Evolutionary conservation across 2,113 vertebrate genomes (phyloP), one percentile per base, ranked within the genome.

Genomic region (Pterocles orientalis): DNA sequence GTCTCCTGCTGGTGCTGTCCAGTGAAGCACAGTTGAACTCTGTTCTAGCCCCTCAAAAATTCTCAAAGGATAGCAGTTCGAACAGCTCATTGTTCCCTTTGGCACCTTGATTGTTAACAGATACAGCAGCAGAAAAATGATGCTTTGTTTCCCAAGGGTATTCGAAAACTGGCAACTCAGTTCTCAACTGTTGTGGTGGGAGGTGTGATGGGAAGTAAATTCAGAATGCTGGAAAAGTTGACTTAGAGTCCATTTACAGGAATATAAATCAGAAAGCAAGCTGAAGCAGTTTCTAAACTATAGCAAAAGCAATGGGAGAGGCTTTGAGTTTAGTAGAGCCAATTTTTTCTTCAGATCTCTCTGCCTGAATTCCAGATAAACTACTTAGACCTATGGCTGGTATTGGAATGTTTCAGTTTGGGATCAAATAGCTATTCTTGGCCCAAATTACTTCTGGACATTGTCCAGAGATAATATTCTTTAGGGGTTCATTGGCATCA

Each of bases 71-170:
- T 9, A 47, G 80, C 33, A 17, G 4, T 77, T 68, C 68, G 45
- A 92, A 31, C 34, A 88, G 60, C 48, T 48, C 51, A 34, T 43
- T 88, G 20, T 72, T 88, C 45, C 62, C 45, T 83, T 92, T 9
- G 2, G 47, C 77, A 81, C 83, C 83, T 88, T 92, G 66, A 76
- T 14, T 88, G 31, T 83, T 90, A 92, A 79, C 90, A 92, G 79
- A n/a, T 45, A 57, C n/a, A 83, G 79, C 45, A 64, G 66, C 71
- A 69, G 50, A 23, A 92, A 90, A 90, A 33, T 0, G 0, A 57
- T 50, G 48, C 45, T 82, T 88, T 92, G 48, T 88, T 93, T 82
- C 78, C 62, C n/a, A 23, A 41, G 39, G 45, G n/a, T 53, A 14
- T 70, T 64, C 36, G 70, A 80, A 85, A 94, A 45, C 21, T 45